phyloP scores from a whole-genome alignment of 2,797 vertebrate genomes.

The Coregonus suidteri region DNA sequence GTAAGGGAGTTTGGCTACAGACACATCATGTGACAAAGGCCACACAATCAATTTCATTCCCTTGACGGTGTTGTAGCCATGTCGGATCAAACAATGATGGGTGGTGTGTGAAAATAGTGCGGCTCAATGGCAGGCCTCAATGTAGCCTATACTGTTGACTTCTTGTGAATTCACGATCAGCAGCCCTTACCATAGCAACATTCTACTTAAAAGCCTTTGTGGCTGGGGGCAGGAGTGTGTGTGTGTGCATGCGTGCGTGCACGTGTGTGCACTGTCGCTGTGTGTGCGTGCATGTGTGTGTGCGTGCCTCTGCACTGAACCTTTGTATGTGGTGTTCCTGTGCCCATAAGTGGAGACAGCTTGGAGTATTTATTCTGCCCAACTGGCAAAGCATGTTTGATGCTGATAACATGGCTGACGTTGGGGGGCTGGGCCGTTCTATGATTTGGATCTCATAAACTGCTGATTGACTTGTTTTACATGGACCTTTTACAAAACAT shows the following conservation, averaged over 20 bases:
- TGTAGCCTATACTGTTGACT: not conserved
- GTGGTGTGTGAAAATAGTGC: too few species aligned
- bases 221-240: not conserved
- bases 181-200: not conserved
- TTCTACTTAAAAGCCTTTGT: conserved; percentile 3
- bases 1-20: not conserved
- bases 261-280: not conserved
- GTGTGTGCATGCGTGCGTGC: not conserved
- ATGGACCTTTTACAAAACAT: not conserved
- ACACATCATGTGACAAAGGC: conserved; percentile 11
- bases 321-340: not conserved
- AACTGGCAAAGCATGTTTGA: conserved; percentile 12
- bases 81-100: too few species aligned
- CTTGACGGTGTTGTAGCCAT: not conserved
- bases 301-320: not conserved
- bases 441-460: conserved; percentile 2
- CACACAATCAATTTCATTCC: not conserved
- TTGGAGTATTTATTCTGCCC: conserved; percentile 12
- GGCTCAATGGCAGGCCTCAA: not conserved
- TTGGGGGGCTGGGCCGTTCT: not conserved
- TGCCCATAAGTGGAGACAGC: conserved; percentile 9
- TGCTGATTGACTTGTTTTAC: conserved; percentile 1
- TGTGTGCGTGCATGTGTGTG: not conserved
- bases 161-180: not conserved
- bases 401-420: conserved; percentile 2